phyloP scores from a whole-genome alignment of 2,888 invertebrate species.

The Apotomis turbidana region DNA sequence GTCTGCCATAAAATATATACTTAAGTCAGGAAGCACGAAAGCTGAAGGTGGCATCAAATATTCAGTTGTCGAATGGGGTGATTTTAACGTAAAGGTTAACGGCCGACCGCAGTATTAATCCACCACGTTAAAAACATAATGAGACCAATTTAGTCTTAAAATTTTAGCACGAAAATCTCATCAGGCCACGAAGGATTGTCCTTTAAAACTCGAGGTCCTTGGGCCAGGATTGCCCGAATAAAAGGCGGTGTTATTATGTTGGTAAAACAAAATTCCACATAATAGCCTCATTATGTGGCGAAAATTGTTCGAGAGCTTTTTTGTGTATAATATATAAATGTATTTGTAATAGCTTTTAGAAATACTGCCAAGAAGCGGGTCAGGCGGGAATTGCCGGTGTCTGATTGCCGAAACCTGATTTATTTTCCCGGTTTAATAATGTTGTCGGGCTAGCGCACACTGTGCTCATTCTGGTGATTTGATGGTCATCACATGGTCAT shows the following conservation, averaged over 20 bases:
- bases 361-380: constrained; percentile 81
- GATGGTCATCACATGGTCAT: too few relatives aligned
- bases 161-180: constrained; percentile 83
- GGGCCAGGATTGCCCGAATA: constrained; percentile 74
- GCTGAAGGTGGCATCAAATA: constrained; percentile 12
- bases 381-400: constrained; percentile 70
- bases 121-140: constrained; percentile 76
- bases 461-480: constrained; percentile 1
- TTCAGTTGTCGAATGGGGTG: constrained; percentile 16
- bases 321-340: constrained; percentile 81
- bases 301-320: constrained; percentile 83
- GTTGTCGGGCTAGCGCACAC: constrained; percentile 33
- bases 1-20: too few relatives aligned
- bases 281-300: constrained; percentile 84
- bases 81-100: constrained; percentile 44
- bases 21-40: neutral
- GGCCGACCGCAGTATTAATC: constrained; percentile 76
- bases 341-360: constrained; percentile 84
- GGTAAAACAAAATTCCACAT: constrained; percentile 83
- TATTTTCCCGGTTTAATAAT: constrained; percentile 63
- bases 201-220: constrained; percentile 79
- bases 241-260: constrained; percentile 83
- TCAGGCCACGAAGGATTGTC: constrained; percentile 79
- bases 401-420: constrained; percentile 83
- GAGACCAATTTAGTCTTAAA: constrained; percentile 77